These are phyloP conservation scores for Caenorhabditis sp. DNA, from an alignment of 2,888 invertebrate species.

Conservation along the genomic window DNA sequence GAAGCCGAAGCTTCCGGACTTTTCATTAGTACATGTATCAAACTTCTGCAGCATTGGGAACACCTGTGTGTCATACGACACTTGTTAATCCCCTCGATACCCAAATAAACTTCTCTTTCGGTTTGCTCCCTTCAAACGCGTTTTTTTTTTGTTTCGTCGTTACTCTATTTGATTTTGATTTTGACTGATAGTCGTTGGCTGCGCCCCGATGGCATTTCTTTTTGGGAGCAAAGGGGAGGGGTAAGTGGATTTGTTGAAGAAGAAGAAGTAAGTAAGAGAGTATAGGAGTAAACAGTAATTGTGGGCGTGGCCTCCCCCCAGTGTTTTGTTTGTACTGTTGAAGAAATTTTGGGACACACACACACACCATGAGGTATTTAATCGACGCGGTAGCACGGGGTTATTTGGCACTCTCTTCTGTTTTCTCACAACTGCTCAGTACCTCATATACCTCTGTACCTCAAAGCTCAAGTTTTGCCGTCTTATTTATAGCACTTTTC, in stretches of 20 bases:
- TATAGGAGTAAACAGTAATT: conserved; percentile 56
- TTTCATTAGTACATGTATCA: too few relatives aligned
- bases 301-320: conserved; percentile 39
- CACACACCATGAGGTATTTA: conserved; percentile 7
- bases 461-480: conserved; percentile 33
- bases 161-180: conserved; percentile 38
- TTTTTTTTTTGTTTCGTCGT: not conserved
- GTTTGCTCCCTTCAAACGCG: conserved; percentile 5
- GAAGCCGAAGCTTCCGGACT: too few relatives aligned
- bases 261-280: not conserved
- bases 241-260: conserved; percentile 53
- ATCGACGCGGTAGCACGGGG: not conserved
- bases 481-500: not conserved
- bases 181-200: conserved; percentile 17
- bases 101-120: conserved; percentile 3
- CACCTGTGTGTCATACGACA: not conserved
- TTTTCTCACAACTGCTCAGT: not conserved
- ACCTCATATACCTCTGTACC: too few relatives aligned
- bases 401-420: not conserved
- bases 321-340: conserved; percentile 27
- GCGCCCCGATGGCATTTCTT: conserved; percentile 22
- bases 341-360: not conserved
- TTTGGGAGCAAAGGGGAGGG: conserved; percentile 3
- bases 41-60: too few relatives aligned
- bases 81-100: conserved; percentile 3